Evolutionary conservation across 2,888 invertebrate species (phyloP).

Genomic region (Drosophila picticornis): DNA sequence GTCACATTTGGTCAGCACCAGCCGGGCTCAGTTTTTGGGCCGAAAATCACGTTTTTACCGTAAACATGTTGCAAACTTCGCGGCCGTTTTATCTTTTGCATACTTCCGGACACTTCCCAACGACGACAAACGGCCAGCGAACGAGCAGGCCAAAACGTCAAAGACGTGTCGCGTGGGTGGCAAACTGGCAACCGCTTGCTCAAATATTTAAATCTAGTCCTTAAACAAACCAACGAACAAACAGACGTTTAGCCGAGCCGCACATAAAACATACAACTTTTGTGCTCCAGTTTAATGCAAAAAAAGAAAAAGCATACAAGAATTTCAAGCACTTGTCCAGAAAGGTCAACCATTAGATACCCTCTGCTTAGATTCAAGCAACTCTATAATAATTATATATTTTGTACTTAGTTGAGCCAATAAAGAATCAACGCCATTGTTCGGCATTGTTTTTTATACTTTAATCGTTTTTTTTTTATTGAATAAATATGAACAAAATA

Average conservation of each 20-base stretch:
- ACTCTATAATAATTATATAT: neutral
- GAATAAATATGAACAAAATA: neutral
- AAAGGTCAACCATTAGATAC: neutral
- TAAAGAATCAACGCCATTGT: neutral
- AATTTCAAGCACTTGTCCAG: neutral
- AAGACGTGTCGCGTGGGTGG: constrained; percentile 62
- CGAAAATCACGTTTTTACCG: constrained; percentile 81
- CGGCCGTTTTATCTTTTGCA: constrained; percentile 72
- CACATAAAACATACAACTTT: constrained; percentile 37
- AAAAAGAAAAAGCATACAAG: constrained; percentile 5
- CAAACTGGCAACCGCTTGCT: constrained; percentile 30
- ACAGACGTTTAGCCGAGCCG: constrained; percentile 10
- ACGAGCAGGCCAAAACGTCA: constrained; percentile 70
- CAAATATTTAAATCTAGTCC: constrained; percentile 72
- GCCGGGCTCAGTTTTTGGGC: constrained; percentile 61
- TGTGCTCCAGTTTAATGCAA: constrained; percentile 8
- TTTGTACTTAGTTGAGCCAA: neutral
- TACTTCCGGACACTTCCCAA: constrained; percentile 46
- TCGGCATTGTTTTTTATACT: neutral
- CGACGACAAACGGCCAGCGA: constrained; percentile 42
- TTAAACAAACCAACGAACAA: constrained; percentile 38
- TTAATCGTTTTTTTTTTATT: neutral
- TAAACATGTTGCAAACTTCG: constrained; percentile 81
- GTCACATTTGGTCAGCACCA: constrained; percentile 74
- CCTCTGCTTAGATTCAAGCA: neutral